These are phyloP conservation scores for Cydia pomonella DNA, from an alignment of 1,140 invertebrate genomes.

Conservation along the genomic window DNA sequence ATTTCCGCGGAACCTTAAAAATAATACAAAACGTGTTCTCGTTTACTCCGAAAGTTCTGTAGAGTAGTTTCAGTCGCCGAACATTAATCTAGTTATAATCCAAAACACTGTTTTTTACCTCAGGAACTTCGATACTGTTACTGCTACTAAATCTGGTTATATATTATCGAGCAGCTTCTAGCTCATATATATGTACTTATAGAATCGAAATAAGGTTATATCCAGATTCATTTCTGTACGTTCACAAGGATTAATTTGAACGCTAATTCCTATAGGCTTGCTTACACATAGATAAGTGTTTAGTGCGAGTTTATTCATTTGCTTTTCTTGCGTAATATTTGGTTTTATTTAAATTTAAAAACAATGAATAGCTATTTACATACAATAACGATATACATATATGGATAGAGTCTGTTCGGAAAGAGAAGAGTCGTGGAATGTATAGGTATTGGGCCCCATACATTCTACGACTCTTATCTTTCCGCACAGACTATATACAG, in stretches of 20 bases:
- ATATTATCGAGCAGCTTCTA: not conserved
- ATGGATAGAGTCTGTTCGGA: too few relatives aligned
- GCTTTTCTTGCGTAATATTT: too few relatives aligned
- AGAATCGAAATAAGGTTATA: not conserved
- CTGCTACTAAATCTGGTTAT: conserved; percentile 33
- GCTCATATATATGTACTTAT: not conserved
- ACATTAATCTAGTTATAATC: conserved; percentile 74
- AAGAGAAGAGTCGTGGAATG: too few relatives aligned
- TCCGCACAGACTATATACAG: too few relatives aligned
- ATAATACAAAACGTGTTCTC: conserved; percentile 69
- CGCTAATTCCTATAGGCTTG: not conserved
- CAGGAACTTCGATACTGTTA: conserved; percentile 42
- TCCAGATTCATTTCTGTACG: not conserved
- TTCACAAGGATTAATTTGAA: not conserved
- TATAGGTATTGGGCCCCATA: too few relatives aligned
- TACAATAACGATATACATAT: too few relatives aligned
- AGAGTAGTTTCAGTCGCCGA: conserved; percentile 66
- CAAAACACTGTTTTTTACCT: conserved; percentile 52
- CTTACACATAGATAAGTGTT: not conserved
- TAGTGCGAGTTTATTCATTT: not conserved
- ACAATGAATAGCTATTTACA: too few relatives aligned
- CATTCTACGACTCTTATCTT: too few relatives aligned
- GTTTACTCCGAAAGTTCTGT: conserved; percentile 63
- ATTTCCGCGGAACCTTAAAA: conserved; percentile 61
- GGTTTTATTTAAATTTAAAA: too few relatives aligned